These are phyloP conservation scores for Ligdia adustata DNA, from an alignment of 2,888 invertebrate genomes.

Conservation along the genomic window DNA sequence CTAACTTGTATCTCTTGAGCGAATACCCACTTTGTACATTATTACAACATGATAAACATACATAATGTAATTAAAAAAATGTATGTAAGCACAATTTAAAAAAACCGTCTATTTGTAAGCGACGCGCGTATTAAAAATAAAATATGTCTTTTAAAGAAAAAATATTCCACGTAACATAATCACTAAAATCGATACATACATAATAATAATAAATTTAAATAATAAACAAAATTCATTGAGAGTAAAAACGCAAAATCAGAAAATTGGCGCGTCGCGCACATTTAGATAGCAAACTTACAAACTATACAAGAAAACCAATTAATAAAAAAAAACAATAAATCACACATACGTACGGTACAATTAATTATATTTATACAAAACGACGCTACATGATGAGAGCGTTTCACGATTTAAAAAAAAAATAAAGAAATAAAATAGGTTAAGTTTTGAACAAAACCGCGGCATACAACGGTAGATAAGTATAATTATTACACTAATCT, in stretches of 20 bases:
- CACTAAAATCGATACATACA: constrained; percentile 9
- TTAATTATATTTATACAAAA: constrained; percentile 46
- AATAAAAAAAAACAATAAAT: constrained; percentile 43
- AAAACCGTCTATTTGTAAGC: constrained; percentile 35
- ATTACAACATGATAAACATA: constrained; percentile 73
- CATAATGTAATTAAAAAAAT: constrained; percentile 55
- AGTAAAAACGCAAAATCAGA: constrained; percentile 23
- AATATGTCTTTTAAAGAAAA: constrained; percentile 40
- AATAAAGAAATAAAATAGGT: no score
- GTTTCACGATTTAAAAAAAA: constrained; percentile 41
- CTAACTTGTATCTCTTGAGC: constrained; percentile 79
- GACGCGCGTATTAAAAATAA: constrained; percentile 40
- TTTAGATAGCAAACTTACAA: constrained; percentile 22
- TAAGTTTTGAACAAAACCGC: background rate
- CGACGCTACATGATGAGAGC: constrained; percentile 37
- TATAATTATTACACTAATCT: no score
- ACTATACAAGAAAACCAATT: constrained; percentile 39
- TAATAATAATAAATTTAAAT: constrained; percentile 31
- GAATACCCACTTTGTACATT: constrained; percentile 81
- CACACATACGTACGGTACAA: constrained; percentile 41
- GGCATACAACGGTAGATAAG: no score
- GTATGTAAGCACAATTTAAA: constrained; percentile 62
- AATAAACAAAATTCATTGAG: constrained; percentile 31
- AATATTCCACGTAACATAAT: constrained; percentile 25
- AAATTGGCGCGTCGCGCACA: constrained; percentile 28